These are phyloP conservation scores for Monodelphis domestica DNA, from an alignment of 2,797 vertebrate genomes.

Conservation along the genomic window DNA sequence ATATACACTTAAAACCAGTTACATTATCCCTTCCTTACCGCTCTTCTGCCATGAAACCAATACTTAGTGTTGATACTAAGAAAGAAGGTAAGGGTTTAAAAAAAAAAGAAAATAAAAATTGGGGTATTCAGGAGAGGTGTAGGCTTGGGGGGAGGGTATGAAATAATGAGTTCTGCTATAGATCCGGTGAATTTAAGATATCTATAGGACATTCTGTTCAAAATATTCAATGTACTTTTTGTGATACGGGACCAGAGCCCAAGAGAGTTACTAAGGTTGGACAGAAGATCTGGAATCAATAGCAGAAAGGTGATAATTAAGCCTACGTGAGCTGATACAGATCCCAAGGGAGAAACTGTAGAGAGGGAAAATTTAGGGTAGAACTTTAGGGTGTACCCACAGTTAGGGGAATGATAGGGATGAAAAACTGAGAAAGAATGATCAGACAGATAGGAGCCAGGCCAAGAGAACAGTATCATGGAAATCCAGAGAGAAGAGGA, in stretches of 20 bases:
- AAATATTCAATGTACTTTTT: background rate
- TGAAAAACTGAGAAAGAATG: background rate
- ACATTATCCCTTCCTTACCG: too few species aligned
- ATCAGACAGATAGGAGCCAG: background rate
- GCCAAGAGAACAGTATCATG: background rate
- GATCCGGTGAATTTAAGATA: background rate
- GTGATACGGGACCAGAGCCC: background rate
- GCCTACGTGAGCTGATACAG: background rate
- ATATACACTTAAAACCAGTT: background rate
- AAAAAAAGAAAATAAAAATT: background rate
- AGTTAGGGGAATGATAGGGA: background rate
- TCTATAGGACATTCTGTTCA: background rate
- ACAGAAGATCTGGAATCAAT: background rate
- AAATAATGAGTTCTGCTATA: background rate
- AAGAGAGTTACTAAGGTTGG: background rate
- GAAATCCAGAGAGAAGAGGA: background rate
- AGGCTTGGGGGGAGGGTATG: background rate
- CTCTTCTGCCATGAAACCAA: too few species aligned
- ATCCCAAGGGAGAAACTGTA: background rate
- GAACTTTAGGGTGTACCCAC: background rate
- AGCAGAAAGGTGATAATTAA: background rate
- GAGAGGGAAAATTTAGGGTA: background rate
- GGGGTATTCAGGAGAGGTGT: background rate
- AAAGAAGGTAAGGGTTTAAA: too few species aligned
- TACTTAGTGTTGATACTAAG: too few species aligned